Conservation (phyloP, 1,140 invertebrate genomes). For the Atta texana region DNA sequence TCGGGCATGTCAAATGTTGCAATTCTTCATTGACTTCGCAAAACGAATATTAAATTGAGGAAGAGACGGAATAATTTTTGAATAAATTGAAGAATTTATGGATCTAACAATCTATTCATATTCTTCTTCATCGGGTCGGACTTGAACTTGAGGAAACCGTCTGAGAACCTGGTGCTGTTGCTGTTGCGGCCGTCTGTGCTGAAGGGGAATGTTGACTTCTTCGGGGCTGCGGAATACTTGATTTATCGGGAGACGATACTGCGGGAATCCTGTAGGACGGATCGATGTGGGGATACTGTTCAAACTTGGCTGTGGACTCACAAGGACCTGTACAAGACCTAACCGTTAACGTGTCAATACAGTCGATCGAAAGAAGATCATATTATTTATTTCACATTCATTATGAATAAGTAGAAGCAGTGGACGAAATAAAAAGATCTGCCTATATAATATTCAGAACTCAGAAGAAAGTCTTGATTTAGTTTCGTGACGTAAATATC, state of each 20-base stretch:
- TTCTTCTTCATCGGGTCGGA: constrained; percentile 84
- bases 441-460: neutral
- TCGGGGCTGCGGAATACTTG: constrained; percentile 94
- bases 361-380: neutral
- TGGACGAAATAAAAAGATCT: neutral
- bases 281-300: constrained; percentile 82
- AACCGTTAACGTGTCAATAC: constrained; percentile 54
- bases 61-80: constrained; percentile 19
- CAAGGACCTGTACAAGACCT: constrained; percentile 65
- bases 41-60: neutral
- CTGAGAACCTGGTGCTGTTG: constrained; percentile 76
- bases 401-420: neutral
- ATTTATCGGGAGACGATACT: constrained; percentile 83
- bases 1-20: neutral
- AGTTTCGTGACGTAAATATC: neutral
- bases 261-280: constrained; percentile 75
- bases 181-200: constrained; percentile 89
- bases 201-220: constrained; percentile 94
- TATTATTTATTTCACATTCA: neutral
- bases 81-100: constrained; percentile 13
- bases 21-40: neutral
- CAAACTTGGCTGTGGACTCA: constrained; percentile 73
- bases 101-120: constrained; percentile 79
- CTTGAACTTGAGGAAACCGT: constrained; percentile 84
- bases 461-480: neutral